These are phyloP conservation scores for Teleopsis dalmanni DNA, from an alignment of 1,140 invertebrate species.

Conservation along the genomic window DNA sequence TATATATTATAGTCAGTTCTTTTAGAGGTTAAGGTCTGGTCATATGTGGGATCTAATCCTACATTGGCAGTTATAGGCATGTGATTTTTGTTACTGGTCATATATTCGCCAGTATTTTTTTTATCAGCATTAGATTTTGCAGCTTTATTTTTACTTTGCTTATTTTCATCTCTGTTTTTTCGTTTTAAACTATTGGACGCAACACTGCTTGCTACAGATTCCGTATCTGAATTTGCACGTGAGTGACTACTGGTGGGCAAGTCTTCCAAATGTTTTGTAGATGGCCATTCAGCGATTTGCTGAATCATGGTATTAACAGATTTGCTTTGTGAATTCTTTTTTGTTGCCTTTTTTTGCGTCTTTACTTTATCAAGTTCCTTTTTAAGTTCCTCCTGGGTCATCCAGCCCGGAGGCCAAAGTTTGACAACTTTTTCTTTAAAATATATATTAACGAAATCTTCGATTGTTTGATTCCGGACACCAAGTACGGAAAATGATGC, in stretches of 20 bases:
- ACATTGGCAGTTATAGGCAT: too few species aligned
- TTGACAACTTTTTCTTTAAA: slow-evolving; percentile 32
- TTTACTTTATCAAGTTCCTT: slow-evolving; percentile 35
- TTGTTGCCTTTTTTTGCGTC: slow-evolving; percentile 27
- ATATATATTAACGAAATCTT: slow-evolving; percentile 36
- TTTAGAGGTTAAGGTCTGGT: slow-evolving; percentile 24
- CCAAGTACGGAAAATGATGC: slow-evolving; percentile 34
- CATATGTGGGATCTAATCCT: slow-evolving; percentile 14
- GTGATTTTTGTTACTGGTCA: too few species aligned
- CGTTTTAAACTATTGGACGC: slow-evolving; percentile 25
- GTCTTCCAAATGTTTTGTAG: slow-evolving; percentile 25
- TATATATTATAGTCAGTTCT: slow-evolving; percentile 25
- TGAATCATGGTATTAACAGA: not conserved
- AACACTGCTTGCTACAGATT: slow-evolving; percentile 39
- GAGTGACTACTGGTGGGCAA: slow-evolving; percentile 20
- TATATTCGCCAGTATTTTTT: not conserved
- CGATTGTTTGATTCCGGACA: slow-evolving; percentile 33
- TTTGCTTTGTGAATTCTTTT: slow-evolving; percentile 23
- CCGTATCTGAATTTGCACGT: slow-evolving; percentile 35
- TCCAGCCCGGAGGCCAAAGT: slow-evolving; percentile 41
- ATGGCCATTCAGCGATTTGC: slow-evolving; percentile 4
- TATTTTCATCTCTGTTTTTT: slow-evolving; percentile 4
- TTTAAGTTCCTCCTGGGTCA: slow-evolving; percentile 37
- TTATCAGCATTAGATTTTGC: slow-evolving; percentile 1
- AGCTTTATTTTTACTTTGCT: not conserved